Evolutionary conservation across 2,113 vertebrate species (phyloP).

Genomic region (Eudorcas thomsonii): DNA sequence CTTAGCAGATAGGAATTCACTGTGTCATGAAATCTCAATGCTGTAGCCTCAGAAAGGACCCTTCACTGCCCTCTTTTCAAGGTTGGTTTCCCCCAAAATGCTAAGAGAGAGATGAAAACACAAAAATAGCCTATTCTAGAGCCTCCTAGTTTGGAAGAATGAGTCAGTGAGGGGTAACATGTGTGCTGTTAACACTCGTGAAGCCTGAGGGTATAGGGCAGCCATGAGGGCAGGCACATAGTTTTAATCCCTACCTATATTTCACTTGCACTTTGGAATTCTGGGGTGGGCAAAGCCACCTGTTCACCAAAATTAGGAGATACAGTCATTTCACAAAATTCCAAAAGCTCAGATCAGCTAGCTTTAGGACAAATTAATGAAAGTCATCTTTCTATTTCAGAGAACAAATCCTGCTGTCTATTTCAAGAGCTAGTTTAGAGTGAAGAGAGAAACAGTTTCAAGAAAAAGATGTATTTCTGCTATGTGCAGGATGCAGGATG

Average conservation of each 20-base stretch:
- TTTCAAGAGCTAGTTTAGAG: constrained; percentile 2
- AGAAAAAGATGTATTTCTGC: background rate
- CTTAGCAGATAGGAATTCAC: background rate
- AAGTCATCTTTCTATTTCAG: background rate
- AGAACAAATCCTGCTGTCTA: background rate
- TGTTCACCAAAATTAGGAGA: background rate
- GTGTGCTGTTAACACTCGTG: background rate
- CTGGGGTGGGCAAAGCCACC: background rate
- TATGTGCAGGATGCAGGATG: no score
- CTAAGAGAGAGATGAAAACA: background rate
- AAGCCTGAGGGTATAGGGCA: background rate
- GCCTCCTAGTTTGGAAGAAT: background rate
- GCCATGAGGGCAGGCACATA: background rate
- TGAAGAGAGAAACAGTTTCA: background rate
- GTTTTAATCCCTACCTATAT: background rate
- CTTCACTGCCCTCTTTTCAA: background rate
- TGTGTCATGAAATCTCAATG: background rate
- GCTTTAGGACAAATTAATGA: background rate
- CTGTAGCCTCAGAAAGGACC: background rate
- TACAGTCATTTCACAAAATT: background rate
- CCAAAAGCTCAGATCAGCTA: background rate
- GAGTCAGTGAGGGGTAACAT: background rate
- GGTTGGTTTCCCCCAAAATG: background rate
- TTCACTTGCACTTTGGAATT: background rate
- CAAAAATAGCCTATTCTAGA: background rate